Percentiles rank a stretch among this genome's conserved stretches.
phyloP scores from a whole-genome alignment of 2,113 vertebrate species.

The Thunnus thynnus region DNA sequence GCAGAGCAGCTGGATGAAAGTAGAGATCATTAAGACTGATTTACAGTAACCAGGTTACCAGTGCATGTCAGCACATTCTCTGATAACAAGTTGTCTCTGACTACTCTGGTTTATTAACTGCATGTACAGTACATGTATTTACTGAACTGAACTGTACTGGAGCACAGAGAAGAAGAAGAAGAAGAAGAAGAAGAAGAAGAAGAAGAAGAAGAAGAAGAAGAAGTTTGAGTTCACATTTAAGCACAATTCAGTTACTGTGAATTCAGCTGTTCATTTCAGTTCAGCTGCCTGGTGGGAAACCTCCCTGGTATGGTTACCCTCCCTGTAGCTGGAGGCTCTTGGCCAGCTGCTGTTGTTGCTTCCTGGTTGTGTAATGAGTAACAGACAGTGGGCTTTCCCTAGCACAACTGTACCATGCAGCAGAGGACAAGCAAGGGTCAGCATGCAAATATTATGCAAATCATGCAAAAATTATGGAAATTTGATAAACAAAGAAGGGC shows the following conservation, averaged over 20 bases:
- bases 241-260: not conserved
- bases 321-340: conserved; percentile 30
- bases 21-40: too few species aligned
- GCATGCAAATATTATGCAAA: conserved; percentile 83
- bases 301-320: conserved; percentile 13
- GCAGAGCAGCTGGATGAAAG: too few species aligned
- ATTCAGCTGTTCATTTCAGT: conserved; percentile 44
- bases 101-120: too few species aligned
- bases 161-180: not conserved
- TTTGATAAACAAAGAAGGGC: not conserved
- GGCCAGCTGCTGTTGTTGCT: conserved; percentile 51
- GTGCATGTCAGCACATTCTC: too few species aligned
- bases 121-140: not conserved
- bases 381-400: conserved; percentile 63
- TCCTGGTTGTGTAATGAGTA: conserved; percentile 62
- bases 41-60: too few species aligned
- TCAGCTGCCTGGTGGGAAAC: conserved; percentile 42
- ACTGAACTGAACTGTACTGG: not conserved
- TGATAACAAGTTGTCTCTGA: too few species aligned
- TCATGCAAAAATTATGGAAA: conserved; percentile 78
- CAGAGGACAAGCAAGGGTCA: conserved; percentile 25
- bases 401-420: conserved; percentile 49
- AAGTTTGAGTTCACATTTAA: not conserved
- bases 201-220: not conserved
- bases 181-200: too few species aligned